Conservation (phyloP, 2,888 invertebrate species). For the Saturnia japonica region DNA sequence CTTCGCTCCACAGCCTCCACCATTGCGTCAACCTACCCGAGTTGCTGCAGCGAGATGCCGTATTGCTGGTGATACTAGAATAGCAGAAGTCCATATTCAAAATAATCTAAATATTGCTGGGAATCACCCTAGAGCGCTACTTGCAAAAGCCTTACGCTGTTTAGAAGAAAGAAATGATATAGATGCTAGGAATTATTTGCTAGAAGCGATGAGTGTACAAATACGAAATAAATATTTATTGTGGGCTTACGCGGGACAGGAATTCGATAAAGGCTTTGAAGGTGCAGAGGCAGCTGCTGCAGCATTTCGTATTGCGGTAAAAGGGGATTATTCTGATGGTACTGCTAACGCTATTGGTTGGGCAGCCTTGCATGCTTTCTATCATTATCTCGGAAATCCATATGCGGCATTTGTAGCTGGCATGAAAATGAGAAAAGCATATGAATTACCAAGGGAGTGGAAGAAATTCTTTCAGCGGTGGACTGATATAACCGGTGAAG, state of each 20-base stretch:
- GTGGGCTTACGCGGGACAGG: conserved; percentile 64
- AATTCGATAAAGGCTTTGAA: conserved; percentile 54
- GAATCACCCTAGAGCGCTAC: conserved; percentile 54
- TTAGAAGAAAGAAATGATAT: conserved; percentile 55
- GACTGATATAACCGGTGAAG: conserved; percentile 65
- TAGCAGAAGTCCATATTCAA: conserved; percentile 52
- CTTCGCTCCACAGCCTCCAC: conserved; percentile 66
- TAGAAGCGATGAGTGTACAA: conserved; percentile 52
- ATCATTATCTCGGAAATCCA: conserved; percentile 52
- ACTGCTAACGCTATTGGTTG: conserved; percentile 68
- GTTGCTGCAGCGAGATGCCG: conserved; percentile 57
- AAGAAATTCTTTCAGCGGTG: conserved; percentile 56
- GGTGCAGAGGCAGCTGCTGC: conserved; percentile 48
- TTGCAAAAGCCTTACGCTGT: conserved; percentile 58
- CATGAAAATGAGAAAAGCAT: conserved; percentile 68
- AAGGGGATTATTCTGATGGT: conserved; percentile 65
- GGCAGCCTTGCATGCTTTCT: conserved; percentile 67
- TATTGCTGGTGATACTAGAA: conserved; percentile 56
- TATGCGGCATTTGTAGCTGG: conserved; percentile 63
- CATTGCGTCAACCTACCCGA: conserved; percentile 39
- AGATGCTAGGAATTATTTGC: conserved; percentile 54
- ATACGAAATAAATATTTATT: conserved; percentile 62
- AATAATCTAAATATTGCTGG: conserved; percentile 46
- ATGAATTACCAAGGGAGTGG: conserved; percentile 62
- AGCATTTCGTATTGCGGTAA: conserved; percentile 66